Evolutionary conservation across 2,113 vertebrate genomes (phyloP).

Genomic region (Ahaetulla prasina): DNA sequence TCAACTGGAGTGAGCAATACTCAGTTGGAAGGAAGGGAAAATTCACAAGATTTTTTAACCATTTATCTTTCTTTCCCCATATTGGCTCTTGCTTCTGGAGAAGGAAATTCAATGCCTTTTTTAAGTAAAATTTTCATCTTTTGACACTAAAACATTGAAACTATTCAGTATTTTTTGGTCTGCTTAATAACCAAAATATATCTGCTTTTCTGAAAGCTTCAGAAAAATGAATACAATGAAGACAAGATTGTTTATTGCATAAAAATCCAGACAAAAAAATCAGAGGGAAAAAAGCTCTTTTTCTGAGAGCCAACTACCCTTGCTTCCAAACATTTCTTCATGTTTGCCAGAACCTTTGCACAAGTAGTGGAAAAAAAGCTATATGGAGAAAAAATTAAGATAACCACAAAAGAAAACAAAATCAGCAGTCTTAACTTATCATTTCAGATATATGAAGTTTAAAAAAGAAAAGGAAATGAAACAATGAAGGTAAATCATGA

Average conservation of each 20-base stretch:
- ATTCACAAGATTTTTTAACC: too few species aligned
- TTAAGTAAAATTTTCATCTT: background rate
- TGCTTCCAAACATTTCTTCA: slow-evolving; percentile 20
- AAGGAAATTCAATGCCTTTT: background rate
- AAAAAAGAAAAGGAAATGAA: too few species aligned
- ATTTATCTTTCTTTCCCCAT: too few species aligned
- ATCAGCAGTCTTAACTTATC: slow-evolving; percentile 27
- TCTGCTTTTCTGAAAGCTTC: background rate
- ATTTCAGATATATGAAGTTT: background rate
- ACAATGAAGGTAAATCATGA: background rate
- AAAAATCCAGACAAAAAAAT: too few species aligned
- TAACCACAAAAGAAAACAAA: background rate
- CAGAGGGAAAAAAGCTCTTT: background rate
- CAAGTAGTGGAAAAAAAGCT: slow-evolving; percentile 1
- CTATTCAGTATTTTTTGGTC: background rate
- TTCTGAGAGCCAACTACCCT: slow-evolving; percentile 17
- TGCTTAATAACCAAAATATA: background rate
- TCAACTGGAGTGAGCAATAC: too few species aligned
- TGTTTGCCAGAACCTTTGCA: slow-evolving; percentile 31
- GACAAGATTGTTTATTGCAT: background rate
- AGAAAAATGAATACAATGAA: background rate
- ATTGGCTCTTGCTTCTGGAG: too few species aligned
- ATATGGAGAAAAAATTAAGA: slow-evolving; percentile 19
- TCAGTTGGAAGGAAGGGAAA: too few species aligned
- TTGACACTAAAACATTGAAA: slow-evolving; percentile 27